Base-by-base conservation (phyloP, 2,888 invertebrate species). In the Cyclophora punctaria region DNA sequence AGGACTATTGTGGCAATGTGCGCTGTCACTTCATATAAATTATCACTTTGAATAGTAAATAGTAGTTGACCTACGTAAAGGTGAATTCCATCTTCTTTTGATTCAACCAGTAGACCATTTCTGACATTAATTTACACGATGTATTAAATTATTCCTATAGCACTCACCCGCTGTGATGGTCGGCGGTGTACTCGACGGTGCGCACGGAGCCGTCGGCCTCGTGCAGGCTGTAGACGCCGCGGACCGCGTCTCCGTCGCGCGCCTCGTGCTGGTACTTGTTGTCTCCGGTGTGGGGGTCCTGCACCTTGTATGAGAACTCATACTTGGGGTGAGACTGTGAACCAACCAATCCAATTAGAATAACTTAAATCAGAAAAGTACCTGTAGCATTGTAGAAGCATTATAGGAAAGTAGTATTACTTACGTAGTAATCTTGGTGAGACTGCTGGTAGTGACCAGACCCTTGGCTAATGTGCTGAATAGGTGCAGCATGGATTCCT, bases 271-370 rank as follows among this genome's bases (percentile, higher is more conserved):
- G 85, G 60, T 69, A 77, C 64, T 87, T 86, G 59, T 80, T 78
- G 66, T 88, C 88, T 41, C 79, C 79, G 7, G 88, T 87, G 61
- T 85, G 83, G 4, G 74, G 73, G 59, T 87, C 88, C 35, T 77
- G 70, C 46, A 88, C 86, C 35, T 80, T 78, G 64, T 88, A 86
- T 59, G 81, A 76, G 66, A 83, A 86, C 63, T 80, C 76, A 67
- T 89, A 86, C 67, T 81, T 81, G 7, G 86, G 83, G 57, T 78
- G 78, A 34, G 80, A 58, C 70, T 70, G 56, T 2, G 57, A 20
- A 20, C 20, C 20, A 20, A 20, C 20, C 20, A 20, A 20, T 20
- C 20, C 20, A 20, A 20, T 20, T 20, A 43, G 3, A 48, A 45
- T 35, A 20, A 41, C 5, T 20, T 20, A 20, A 20, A 20, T 20